Evolutionary conservation across 2,113 vertebrate genomes (phyloP).

Genomic region (Urocitellus parryii): DNA sequence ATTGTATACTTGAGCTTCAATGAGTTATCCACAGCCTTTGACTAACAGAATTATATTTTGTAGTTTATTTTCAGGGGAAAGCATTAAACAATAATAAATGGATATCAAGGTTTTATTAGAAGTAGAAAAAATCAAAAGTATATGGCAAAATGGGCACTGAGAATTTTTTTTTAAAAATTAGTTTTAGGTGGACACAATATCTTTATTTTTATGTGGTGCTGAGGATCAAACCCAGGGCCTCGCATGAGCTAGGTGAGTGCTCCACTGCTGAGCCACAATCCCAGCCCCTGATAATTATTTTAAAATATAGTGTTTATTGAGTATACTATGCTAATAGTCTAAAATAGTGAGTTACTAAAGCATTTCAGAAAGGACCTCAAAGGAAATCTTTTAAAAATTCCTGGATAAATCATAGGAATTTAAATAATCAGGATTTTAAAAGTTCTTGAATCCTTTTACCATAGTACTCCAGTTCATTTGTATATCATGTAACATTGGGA

Average conservation of each 20-base stretch:
- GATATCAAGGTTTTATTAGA: background rate
- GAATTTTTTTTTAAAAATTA: background rate
- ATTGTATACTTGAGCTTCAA: background rate
- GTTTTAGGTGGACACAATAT: no score
- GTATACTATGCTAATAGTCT: background rate
- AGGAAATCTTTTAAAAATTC: constrained; percentile 10
- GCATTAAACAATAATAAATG: constrained; percentile 1
- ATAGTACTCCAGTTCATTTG: background rate
- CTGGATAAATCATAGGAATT: background rate
- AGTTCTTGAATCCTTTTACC: background rate
- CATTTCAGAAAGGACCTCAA: constrained; percentile 41
- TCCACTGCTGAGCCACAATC: no score
- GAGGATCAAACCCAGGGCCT: no score
- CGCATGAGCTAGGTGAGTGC: no score
- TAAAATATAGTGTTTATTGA: constrained; percentile 38
- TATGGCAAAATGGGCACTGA: background rate
- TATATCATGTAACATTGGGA: background rate
- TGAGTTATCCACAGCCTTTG: background rate
- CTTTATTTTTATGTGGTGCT: no score
- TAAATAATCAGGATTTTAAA: background rate
- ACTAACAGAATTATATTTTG: background rate
- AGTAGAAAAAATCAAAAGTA: background rate
- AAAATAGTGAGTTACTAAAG: background rate
- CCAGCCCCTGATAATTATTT: background rate
- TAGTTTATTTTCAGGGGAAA: background rate